A percentile compares a stretch with the other conserved stretches of the same genome.
These are phyloP conservation scores for Euproctis similis DNA, from an alignment of 2,888 invertebrate species.

Conservation along the genomic window DNA sequence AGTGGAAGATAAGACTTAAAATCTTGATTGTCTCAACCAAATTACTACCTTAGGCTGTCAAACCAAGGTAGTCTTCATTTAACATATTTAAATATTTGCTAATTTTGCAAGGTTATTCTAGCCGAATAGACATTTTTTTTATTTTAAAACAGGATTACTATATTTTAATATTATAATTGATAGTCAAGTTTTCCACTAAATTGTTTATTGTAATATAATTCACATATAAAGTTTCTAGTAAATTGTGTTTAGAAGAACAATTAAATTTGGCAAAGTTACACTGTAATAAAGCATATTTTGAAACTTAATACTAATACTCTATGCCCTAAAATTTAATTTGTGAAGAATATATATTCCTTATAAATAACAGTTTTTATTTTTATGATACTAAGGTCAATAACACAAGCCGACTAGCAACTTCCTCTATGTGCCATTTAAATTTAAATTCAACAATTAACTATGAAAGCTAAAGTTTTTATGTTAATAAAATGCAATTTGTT, in stretches of 20 bases:
- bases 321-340: neutral
- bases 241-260: too few relatives aligned
- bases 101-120: slow-evolving; percentile 48
- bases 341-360: neutral
- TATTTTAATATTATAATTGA: slow-evolving; percentile 26
- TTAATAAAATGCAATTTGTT: slow-evolving; percentile 70
- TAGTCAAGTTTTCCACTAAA: slow-evolving; percentile 9
- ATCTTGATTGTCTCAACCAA: slow-evolving; percentile 32
- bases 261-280: too few relatives aligned
- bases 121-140: slow-evolving; percentile 30
- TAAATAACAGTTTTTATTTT: slow-evolving; percentile 19
- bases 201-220: too few relatives aligned
- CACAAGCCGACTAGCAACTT: slow-evolving; percentile 36
- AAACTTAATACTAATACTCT: neutral
- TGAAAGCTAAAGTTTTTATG: slow-evolving; percentile 66
- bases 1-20: slow-evolving; percentile 28
- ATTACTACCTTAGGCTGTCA: slow-evolving; percentile 39
- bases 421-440: slow-evolving; percentile 45
- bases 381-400: slow-evolving; percentile 43
- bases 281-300: neutral
- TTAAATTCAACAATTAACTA: slow-evolving; percentile 54
- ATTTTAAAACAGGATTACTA: slow-evolving; percentile 18
- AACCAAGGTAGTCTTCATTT: slow-evolving; percentile 49
- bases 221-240: too few relatives aligned
- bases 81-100: slow-evolving; percentile 52